A percentile compares a stretch with the other conserved stretches of the same genome.
These are phyloP conservation scores for Triplophysa tibetana DNA, from an alignment of 2,113 vertebrate genomes.

Conservation along the genomic window DNA sequence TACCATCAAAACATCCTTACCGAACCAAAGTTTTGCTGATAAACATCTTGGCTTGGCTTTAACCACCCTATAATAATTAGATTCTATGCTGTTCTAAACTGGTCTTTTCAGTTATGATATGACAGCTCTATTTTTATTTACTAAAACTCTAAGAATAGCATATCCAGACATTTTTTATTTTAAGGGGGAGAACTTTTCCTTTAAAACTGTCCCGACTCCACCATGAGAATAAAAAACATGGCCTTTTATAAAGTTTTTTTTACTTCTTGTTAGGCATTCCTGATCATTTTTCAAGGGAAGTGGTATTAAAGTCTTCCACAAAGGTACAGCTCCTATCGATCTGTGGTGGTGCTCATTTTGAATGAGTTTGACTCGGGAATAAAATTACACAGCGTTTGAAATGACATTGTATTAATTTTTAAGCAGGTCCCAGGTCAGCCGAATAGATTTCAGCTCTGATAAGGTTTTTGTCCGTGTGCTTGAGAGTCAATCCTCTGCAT, in stretches of 20 bases:
- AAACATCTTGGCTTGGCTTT: no score
- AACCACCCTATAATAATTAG: no score
- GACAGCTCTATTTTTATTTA: no score
- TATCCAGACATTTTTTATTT: no score
- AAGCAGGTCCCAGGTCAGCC: background rate
- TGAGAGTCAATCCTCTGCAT: constrained; percentile 1
- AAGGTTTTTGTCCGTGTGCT: background rate
- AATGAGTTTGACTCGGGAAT: background rate
- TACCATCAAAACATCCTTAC: no score
- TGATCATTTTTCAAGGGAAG: constrained; percentile 20
- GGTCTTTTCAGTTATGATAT: no score
- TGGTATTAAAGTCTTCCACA: background rate
- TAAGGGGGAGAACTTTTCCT: no score
- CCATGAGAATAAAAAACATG: no score
- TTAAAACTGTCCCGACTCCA: no score
- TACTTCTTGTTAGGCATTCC: background rate
- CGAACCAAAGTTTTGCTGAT: no score
- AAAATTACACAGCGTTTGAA: constrained; percentile 9
- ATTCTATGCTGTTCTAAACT: no score
- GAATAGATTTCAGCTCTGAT: constrained; percentile 11
- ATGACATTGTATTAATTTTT: background rate
- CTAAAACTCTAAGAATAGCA: no score
- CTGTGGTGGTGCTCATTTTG: constrained; percentile 16
- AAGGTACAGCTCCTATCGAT: constrained; percentile 1
- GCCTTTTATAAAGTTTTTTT: background rate